Evolutionary conservation across 1,140 invertebrate species (phyloP), one percentile per base, ranked within the genome.

Genomic region (Drosophila repleta): DNA sequence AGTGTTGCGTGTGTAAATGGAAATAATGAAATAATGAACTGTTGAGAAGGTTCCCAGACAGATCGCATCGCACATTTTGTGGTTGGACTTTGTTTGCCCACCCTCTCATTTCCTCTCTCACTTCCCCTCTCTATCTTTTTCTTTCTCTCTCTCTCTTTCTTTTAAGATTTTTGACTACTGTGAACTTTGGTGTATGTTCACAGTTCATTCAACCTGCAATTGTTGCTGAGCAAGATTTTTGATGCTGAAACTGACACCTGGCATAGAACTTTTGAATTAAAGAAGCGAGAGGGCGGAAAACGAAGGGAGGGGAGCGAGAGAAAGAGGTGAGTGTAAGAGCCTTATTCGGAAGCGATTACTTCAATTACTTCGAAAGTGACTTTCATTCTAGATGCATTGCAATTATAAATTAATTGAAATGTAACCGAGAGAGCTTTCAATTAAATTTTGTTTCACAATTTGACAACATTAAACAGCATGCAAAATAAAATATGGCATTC

Each of bases 141-240:
- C 15, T n/a, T 21, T 5, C 4, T 20, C 17, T 41, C 3, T 41
- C 8, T 2, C 3, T 43, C 32, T 24, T 65, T 39, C 13, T 45
- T 3, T 45, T 18, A 11, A 39, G 15, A 45, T 45, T 51, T 60
- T 52, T 20, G 51, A 37, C 51, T 56, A 46, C 55, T 67, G 63
- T 48, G 63, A 72, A 66, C 63, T 53, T 55, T 60, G 45, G 43
- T 70, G 56, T 64, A 18, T 26, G 18, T 46, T 46, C 24, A 49
- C 52, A 76, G 80, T 85, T 84, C 80, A 76, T 85, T 84, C 68
- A 84, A 79, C 80, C 74, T 63, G 13, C 55, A 79, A 79, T 73
- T 73, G 72, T 68, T 72, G 60, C 41, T 24, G 56, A 46, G 32
- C 55, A 56, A 46, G 71, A 56, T 53, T 43, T 41, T 52, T 18